Base-by-base conservation (phyloP, 1,140 invertebrate genomes). In the Limonius californicus region DNA sequence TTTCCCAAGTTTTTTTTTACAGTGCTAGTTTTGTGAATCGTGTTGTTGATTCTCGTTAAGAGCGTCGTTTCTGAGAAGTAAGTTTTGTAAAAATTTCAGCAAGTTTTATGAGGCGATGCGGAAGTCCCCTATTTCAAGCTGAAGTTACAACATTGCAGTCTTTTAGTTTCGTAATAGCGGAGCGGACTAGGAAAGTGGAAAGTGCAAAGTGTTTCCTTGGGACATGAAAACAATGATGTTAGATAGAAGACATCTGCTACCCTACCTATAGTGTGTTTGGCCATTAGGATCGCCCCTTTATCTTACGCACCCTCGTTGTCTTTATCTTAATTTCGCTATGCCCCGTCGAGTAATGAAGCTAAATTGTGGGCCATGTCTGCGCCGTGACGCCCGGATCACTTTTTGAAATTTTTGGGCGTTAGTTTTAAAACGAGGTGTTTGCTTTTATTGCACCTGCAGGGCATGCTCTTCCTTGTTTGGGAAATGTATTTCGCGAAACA, bases 151-250 rank as follows among this genome's bases (percentile, higher is more conserved):
- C 43, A 42, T 55, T 47, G 47, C 43, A 67, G 65, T 64, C 65
- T 62, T 67, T 64, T 67, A 59, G 61, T 64, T 64, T 61, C 64
- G 62, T 67, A 64, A 64, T 56, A 35, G 54, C 42, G 27, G 30
- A 42, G 50, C 53, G 45, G 27, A 57, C 35, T 53, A 45, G 43
- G 60, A 64, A 67, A 64, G 58, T 64, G 65, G 63, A 68, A 67
- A 68, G 66, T 68, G 66, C 63, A 68, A 68, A 68, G 66, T 68
- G 63, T 68, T 65, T 68, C 66, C 60, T 53, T 60, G 63, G 61
- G 63, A 65, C 63, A 63, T 54, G 66, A 68, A 68, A 68, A 68
- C 63, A 68, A 68, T 68, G 66, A 68, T 68, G 66, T 63, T 59
- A 54, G 56, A 39, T 63, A 7, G 57, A 59, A 65, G 54, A 60